Evolutionary conservation across 2,888 invertebrate genomes (phyloP).

Genomic region (Fabriciana adippe): DNA sequence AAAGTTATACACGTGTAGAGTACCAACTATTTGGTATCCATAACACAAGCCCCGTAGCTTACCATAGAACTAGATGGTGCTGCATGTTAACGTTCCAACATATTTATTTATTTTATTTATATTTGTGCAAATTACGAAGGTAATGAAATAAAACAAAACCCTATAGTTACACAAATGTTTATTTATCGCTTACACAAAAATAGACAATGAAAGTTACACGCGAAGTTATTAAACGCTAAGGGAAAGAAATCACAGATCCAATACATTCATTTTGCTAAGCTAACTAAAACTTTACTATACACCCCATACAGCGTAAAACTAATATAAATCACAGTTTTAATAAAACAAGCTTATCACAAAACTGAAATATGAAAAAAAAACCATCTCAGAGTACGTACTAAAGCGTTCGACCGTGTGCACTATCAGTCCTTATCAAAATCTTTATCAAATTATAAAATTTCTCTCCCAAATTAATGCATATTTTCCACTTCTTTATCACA

Average conservation of each 20-base stretch:
- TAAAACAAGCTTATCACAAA: slow-evolving; percentile 67
- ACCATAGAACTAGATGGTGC: too few species aligned
- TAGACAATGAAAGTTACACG: slow-evolving; percentile 70
- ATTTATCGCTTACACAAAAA: slow-evolving; percentile 70
- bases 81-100: too few species aligned
- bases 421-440: slow-evolving; percentile 45
- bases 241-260: slow-evolving; percentile 76
- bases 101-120: too few species aligned
- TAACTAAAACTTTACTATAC: slow-evolving; percentile 46
- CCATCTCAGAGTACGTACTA: slow-evolving; percentile 50
- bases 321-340: slow-evolving; percentile 70
- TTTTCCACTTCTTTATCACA: slow-evolving; percentile 63
- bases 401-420: slow-evolving; percentile 58
- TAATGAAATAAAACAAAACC: slow-evolving; percentile 42
- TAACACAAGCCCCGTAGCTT: too few species aligned
- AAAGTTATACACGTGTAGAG: too few species aligned
- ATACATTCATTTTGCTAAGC: slow-evolving; percentile 57
- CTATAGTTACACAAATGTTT: slow-evolving; percentile 73
- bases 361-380: slow-evolving; percentile 43
- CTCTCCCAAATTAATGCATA: slow-evolving; percentile 50
- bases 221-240: slow-evolving; percentile 63
- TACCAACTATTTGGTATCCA: too few species aligned
- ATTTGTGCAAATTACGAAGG: background rate
- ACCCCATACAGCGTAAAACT: slow-evolving; percentile 51
- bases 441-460: slow-evolving; percentile 48